Conservation (phyloP, 1,140 invertebrate species). For the Papilio machaon region DNA sequence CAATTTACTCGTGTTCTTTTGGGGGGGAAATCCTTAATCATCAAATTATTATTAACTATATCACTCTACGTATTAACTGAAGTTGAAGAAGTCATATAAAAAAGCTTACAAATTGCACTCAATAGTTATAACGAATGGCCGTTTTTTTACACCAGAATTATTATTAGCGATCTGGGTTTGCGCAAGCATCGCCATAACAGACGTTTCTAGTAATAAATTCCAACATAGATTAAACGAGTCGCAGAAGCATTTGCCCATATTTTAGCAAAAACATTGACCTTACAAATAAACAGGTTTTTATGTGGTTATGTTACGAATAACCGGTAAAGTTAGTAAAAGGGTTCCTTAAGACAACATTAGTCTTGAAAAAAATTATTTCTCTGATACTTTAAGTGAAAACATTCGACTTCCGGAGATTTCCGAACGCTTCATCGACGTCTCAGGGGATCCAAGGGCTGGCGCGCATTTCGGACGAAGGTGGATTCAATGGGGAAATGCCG, state of each 20-base stretch:
- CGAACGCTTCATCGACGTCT: too few relatives aligned
- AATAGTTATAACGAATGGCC: background rate
- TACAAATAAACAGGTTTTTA: background rate
- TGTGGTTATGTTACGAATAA: background rate
- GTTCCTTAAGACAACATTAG: background rate
- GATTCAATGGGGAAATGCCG: too few relatives aligned
- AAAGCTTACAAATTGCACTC: background rate
- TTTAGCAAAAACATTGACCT: background rate
- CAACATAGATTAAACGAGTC: background rate
- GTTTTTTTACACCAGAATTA: background rate
- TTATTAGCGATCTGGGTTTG: background rate
- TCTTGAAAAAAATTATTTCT: too few relatives aligned
- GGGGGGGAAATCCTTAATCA: background rate
- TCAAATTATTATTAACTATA: background rate
- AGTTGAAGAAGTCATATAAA: background rate
- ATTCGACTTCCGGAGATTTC: too few relatives aligned
- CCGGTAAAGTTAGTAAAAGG: background rate
- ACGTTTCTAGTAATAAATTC: background rate
- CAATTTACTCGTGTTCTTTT: background rate
- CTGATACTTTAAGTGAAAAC: too few relatives aligned
- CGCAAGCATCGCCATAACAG: background rate
- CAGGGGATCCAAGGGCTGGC: too few relatives aligned
- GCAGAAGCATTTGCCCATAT: background rate
- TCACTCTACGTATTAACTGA: background rate
- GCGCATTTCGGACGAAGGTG: too few relatives aligned